Base-by-base conservation (phyloP, 2,113 vertebrate species). In the Ifrita kowaldi region DNA sequence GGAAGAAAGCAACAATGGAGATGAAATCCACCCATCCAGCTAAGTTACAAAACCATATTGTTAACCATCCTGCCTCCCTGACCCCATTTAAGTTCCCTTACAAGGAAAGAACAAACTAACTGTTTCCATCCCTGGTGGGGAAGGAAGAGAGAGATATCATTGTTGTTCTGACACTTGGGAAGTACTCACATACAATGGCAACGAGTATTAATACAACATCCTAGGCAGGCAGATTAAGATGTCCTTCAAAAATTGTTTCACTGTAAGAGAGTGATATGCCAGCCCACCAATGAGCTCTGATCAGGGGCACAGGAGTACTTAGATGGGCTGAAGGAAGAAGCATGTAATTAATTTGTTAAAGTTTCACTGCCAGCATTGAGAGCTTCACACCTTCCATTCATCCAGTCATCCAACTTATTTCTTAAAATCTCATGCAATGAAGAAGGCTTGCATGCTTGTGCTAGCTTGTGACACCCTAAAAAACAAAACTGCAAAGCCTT, bases 1-100 rank as follows among this genome's bases (percentile, higher is more conserved):
- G 96, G 95, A 96, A 96, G 87, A 95, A 91, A 86, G 84, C 84
- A 96, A 96, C 95, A 96, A 96, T 90, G 84, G 85, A 56, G 89
- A 88, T 27, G 68, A 96, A 95, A 93, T 93, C 92, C 95, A 93
- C 87, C 91, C 95, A 88, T 69, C 82, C 64, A 94, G 75, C 76
- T 57, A 42, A 90, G 75, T 90, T 85, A 94, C 90, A 94, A 90
- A 96, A 90, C 78, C 75, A 50, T 82, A 96, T 95, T 96, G 95
- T 96, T 90, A 93, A 90, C 92, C 80, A 94, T 49, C 73, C 79
- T 88, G 90, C 75, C 75, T 95, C 75, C 74, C 91, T 93, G 94
- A 95, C 93, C 93, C 77, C 28, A 9, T 69, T 17, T 53, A 74
- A 85, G 77, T 42, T 91, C 62, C 56, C 60, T 81, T 63, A 80